phyloP scores from a whole-genome alignment of 2,888 invertebrate genomes.

The Ernsta delagoae region DNA sequence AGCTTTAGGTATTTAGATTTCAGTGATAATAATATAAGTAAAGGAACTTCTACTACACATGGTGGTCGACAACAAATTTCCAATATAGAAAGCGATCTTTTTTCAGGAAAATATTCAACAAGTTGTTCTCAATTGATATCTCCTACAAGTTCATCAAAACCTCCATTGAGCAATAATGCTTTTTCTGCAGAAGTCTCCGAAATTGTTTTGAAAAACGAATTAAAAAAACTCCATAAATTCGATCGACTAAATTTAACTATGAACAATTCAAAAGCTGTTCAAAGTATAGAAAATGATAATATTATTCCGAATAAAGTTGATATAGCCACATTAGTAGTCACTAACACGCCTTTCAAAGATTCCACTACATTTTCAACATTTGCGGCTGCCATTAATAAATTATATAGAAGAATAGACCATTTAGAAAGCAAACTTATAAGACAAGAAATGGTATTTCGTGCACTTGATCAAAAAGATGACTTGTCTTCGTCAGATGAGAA shows the following conservation, averaged over 20 bases:
- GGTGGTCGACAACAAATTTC: conserved; percentile 44
- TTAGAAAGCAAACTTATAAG: conserved; percentile 67
- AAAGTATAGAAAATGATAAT: conserved; percentile 51
- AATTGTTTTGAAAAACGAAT: conserved; percentile 52
- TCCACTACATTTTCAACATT: conserved; percentile 45
- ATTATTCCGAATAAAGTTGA: conserved; percentile 57
- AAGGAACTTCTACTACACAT: conserved; percentile 52
- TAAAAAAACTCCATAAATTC: conserved; percentile 68
- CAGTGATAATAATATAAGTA: conserved; percentile 55
- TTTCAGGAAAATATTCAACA: conserved; percentile 51
- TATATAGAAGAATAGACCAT: conserved; percentile 64
- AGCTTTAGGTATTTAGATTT: conserved; percentile 53
- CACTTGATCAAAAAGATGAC: conserved; percentile 61
- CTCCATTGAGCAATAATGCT: conserved; percentile 48
- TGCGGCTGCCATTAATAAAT: conserved; percentile 52
- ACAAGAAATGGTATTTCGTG: conserved; percentile 74
- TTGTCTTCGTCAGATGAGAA: conserved; percentile 72
- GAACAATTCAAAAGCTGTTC: conserved; percentile 60
- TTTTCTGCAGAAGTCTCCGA: conserved; percentile 48
- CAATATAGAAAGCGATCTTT: conserved; percentile 46
- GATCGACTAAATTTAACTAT: conserved; percentile 62
- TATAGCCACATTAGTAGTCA: conserved; percentile 60
- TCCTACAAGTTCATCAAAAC: conserved; percentile 50
- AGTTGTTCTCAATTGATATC: conserved; percentile 40
- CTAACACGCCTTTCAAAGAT: conserved; percentile 60